Evolutionary conservation across 2,888 invertebrate genomes (phyloP).

Genomic region (Nemotelus pantherinus): DNA sequence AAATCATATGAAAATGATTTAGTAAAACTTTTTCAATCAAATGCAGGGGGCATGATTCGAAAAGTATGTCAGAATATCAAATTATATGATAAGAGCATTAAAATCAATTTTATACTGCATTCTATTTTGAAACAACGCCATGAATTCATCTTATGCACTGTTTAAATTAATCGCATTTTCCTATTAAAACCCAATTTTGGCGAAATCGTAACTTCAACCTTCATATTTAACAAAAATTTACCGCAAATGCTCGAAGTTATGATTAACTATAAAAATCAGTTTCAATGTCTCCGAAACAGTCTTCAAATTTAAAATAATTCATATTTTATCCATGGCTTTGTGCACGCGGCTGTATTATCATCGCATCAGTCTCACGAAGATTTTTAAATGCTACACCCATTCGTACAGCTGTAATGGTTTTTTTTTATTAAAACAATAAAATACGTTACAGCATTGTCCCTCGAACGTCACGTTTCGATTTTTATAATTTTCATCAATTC

Average conservation of each 20-base stretch:
- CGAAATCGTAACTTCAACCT: too few species aligned
- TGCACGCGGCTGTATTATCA: too few species aligned
- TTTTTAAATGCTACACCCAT: constrained; percentile 14
- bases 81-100: too few species aligned
- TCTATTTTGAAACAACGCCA: too few species aligned
- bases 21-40: too few species aligned
- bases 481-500: constrained; percentile 31
- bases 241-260: neutral
- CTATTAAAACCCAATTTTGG: too few species aligned
- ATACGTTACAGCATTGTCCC: constrained; percentile 26
- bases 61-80: too few species aligned
- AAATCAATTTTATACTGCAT: too few species aligned
- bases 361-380: neutral
- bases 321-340: neutral
- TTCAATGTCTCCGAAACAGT: neutral
- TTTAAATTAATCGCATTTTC: too few species aligned
- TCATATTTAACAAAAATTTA: neutral
- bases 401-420: neutral
- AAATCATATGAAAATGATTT: too few species aligned
- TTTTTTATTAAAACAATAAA: constrained; percentile 31
- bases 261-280: neutral
- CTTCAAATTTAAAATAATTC: neutral
- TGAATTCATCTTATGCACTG: too few species aligned
- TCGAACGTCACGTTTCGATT: constrained; percentile 29
- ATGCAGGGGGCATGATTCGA: too few species aligned